phyloP scores from a whole-genome alignment of 2,113 vertebrate species.

The Sphyrna mokarran region DNA sequence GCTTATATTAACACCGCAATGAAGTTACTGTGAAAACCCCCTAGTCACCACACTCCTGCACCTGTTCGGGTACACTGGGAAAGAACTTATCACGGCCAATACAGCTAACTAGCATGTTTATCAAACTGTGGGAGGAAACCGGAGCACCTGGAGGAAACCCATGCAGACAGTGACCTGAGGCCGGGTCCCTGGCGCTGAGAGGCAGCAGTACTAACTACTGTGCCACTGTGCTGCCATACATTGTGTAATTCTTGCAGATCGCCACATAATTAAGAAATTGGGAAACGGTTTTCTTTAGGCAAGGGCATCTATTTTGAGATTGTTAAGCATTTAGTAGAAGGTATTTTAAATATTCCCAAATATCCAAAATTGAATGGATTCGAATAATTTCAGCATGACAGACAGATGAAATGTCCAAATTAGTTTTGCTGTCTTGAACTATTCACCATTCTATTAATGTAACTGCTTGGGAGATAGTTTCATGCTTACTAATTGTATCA shows the following conservation, averaged over 20 bases:
- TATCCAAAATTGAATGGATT: background rate
- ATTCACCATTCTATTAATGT: background rate
- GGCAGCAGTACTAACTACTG: no score
- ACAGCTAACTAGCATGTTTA: no score
- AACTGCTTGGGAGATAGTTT: background rate
- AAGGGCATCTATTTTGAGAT: background rate
- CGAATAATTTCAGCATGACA: background rate
- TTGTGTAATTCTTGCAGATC: background rate
- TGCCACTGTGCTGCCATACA: no score
- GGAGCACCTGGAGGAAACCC: no score
- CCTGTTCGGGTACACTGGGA: no score
- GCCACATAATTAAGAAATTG: background rate
- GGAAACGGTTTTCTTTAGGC: background rate
- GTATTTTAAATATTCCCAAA: background rate
- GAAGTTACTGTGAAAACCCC: no score
- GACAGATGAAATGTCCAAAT: background rate
- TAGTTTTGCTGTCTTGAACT: background rate
- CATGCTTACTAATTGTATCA: conserved; percentile 7
- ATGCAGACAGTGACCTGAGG: no score
- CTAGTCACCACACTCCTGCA: no score
- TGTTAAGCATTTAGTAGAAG: background rate
- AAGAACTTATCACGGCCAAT: no score
- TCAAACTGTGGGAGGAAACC: no score
- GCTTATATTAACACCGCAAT: no score
- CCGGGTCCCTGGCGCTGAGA: no score